Percentiles rank a stretch among this genome's conserved stretches.
phyloP scores from a whole-genome alignment of 2,113 vertebrate species.

The Agelaius phoeniceus region DNA sequence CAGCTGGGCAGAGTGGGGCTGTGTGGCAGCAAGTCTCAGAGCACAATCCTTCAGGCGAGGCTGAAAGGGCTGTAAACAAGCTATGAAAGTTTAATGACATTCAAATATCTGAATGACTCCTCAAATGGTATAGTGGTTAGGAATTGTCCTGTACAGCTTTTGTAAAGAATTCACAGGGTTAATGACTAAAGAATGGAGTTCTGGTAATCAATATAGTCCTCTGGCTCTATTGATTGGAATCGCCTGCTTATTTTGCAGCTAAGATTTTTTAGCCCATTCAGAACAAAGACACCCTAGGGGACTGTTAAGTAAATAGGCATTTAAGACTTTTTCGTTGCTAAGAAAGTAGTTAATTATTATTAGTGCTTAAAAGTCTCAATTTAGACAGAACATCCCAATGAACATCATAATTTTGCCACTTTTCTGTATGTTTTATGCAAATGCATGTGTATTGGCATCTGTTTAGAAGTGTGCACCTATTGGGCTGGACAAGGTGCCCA shows the following conservation, averaged over 20 bases:
- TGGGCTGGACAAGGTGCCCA: neutral
- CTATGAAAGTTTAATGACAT: slow-evolving; percentile 68
- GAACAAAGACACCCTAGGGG: slow-evolving; percentile 87
- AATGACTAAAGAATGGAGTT: slow-evolving; percentile 85
- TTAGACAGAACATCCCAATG: slow-evolving; percentile 70
- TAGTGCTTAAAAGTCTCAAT: slow-evolving; percentile 82
- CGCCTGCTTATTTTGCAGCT: slow-evolving; percentile 85
- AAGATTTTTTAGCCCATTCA: slow-evolving; percentile 84
- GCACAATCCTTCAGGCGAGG: slow-evolving; percentile 14
- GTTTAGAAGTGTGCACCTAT: neutral
- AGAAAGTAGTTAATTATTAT: slow-evolving; percentile 88
- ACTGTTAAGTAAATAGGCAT: slow-evolving; percentile 86
- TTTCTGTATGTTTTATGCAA: slow-evolving; percentile 45
- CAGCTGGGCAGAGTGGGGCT: neutral
- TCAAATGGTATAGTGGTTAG: slow-evolving; percentile 21
- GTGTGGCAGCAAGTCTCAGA: neutral
- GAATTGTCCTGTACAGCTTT: slow-evolving; percentile 62
- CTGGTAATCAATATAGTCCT: slow-evolving; percentile 87
- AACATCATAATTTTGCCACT: slow-evolving; percentile 46
- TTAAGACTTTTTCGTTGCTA: slow-evolving; percentile 84
- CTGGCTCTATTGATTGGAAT: slow-evolving; percentile 89
- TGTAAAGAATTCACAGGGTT: slow-evolving; percentile 81
- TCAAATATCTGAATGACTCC: slow-evolving; percentile 63
- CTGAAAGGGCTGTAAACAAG: slow-evolving; percentile 57
- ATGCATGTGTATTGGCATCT: neutral